Evolutionary conservation across 2,888 invertebrate species (phyloP).

Genomic region (Hemicrepidius hirtus): DNA sequence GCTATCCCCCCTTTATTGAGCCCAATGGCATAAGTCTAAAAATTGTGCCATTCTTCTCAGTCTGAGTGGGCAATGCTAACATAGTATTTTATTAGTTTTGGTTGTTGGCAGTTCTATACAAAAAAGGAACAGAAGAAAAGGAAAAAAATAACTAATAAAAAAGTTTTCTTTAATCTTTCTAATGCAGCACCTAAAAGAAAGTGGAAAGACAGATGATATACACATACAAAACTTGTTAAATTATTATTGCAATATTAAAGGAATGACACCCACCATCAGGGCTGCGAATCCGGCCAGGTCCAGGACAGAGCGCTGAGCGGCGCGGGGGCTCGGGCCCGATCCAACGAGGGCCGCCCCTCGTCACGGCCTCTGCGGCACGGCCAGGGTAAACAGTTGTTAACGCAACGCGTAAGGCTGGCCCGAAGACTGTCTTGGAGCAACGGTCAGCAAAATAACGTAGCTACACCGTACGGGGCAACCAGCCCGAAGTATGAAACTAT

Average conservation of each 20-base stretch:
- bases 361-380: conserved; percentile 67
- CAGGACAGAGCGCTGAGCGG: conserved; percentile 69
- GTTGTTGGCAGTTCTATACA: no score
- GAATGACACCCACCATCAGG: conserved; percentile 66
- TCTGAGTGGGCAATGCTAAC: no score
- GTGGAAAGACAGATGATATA: conserved; percentile 9
- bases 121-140: no score
- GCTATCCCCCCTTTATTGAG: no score
- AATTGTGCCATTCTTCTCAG: no score
- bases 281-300: conserved; percentile 70
- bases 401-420: conserved; percentile 70
- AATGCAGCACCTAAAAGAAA: conserved; percentile 12
- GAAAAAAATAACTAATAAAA: not conserved
- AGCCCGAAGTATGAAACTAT: conserved; percentile 12
- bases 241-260: conserved; percentile 18
- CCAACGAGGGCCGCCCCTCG: conserved; percentile 61
- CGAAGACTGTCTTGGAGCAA: conserved; percentile 73
- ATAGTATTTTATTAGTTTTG: no score
- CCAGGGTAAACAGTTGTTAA: conserved; percentile 61
- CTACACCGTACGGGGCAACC: conserved; percentile 49
- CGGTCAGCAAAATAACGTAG: conserved; percentile 68
- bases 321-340: conserved; percentile 63
- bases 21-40: no score
- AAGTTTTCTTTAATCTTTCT: not conserved
- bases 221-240: conserved; percentile 15